Conservation (phyloP, 1,140 invertebrate genomes). For the Panagrolaimus sp. region DNA sequence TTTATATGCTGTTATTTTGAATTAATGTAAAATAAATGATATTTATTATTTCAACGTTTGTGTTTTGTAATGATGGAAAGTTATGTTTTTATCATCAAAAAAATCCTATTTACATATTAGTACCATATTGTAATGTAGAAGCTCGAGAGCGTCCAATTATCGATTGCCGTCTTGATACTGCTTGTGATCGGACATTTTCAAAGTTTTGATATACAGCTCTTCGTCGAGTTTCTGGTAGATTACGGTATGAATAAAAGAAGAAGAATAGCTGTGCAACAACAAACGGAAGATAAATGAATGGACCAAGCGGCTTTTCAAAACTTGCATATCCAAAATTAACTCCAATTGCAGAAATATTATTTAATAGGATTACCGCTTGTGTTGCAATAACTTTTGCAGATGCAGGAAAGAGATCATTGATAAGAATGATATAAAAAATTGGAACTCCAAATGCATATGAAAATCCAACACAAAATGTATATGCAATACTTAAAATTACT, state of each 20-base stretch:
- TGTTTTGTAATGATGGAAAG: too few relatives aligned
- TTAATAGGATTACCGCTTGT: neutral
- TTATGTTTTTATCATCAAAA: too few relatives aligned
- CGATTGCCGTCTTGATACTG: neutral
- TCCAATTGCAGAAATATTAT: neutral
- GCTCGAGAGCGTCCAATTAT: too few relatives aligned
- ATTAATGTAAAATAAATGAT: too few relatives aligned
- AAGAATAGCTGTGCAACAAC: neutral
- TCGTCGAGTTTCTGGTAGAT: neutral
- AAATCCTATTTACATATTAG: too few relatives aligned
- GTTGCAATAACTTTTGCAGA: neutral
- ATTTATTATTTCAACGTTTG: too few relatives aligned
- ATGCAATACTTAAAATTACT: neutral
- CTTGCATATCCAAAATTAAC: conserved; percentile 4
- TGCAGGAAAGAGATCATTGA: neutral
- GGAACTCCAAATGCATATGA: neutral
- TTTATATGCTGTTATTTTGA: too few relatives aligned
- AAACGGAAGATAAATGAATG: neutral
- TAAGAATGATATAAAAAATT: conserved; percentile 1
- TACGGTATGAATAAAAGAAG: conserved; percentile 3
- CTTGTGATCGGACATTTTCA: conserved; percentile 9
- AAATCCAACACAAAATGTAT: neutral
- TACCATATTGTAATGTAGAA: too few relatives aligned
- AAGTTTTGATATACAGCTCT: neutral
- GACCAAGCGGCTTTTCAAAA: neutral